Evolutionary conservation across 2,113 vertebrate species (phyloP).

Genomic region (Neolamprologus devosi): DNA sequence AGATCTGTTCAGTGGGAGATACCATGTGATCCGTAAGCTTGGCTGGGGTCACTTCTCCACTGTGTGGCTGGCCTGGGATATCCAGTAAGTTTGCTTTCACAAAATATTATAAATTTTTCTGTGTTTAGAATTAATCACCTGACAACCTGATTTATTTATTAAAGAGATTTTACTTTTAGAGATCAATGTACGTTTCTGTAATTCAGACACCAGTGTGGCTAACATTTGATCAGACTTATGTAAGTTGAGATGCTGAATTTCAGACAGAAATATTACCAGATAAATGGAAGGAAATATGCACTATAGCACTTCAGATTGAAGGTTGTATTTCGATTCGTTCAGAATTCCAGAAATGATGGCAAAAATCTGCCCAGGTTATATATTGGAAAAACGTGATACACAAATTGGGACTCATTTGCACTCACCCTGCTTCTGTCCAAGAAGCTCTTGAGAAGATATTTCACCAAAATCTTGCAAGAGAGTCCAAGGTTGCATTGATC

Average conservation of each 20-base stretch:
- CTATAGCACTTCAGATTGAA: background rate
- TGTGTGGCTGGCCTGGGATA: slow-evolving; percentile 98
- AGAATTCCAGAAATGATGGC: background rate
- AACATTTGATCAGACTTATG: background rate
- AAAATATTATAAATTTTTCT: background rate
- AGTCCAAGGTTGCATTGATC: background rate
- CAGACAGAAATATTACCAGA: background rate
- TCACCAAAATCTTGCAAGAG: background rate
- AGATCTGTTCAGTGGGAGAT: slow-evolving; percentile 88
- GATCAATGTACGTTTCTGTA: background rate
- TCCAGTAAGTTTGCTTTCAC: slow-evolving; percentile 78
- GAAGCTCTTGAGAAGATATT: background rate
- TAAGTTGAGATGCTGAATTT: background rate
- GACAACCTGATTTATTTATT: background rate
- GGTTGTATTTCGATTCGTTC: background rate
- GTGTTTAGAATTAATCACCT: background rate
- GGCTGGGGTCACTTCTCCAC: slow-evolving; percentile 99
- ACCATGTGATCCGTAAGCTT: slow-evolving; percentile 95
- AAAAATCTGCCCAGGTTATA: background rate
- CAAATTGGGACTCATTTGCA: background rate
- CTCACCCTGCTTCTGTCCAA: background rate
- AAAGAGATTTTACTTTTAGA: background rate
- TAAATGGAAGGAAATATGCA: background rate
- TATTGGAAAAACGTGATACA: background rate
- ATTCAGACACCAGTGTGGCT: background rate